Evolutionary conservation across 2,797 vertebrate species (phyloP), one percentile per base, ranked within the genome.

Genomic region (Gymnoscopelus microlampas): DNA sequence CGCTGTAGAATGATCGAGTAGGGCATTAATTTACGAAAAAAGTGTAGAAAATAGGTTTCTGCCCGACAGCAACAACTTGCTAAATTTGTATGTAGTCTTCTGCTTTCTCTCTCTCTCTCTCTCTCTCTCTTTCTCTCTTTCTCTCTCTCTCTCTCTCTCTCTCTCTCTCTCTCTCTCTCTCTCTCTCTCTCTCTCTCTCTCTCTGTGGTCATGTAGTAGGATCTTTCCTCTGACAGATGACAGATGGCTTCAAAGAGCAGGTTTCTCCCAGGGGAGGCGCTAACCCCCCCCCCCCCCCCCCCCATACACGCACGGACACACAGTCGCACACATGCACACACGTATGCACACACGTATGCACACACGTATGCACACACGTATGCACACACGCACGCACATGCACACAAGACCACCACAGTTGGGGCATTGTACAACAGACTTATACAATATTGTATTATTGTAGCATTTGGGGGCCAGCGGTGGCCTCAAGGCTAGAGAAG

Each of bases 161-260:
- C n/a, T 70, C 49, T 79, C 63, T 58, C 56, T 35, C 56, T 35
- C 29, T 58, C 56, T 59, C 32, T 39, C 57, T 14, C 29, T 59
- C 56, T 59, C 12, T 39, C 58, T 39, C 6, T 71, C 53, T 65
- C 19, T 70, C 47, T 81, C 63, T 85, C 77, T 53, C 23, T 23
- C 56, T 73, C 68, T 67, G 5, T 15, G 50, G 50, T 15, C 50
- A 51, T 51, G 50, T 15, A 51, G 50, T 51, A 15, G 50, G 50
- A 13, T 14, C 9, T 15, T 51, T 15, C 14, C 48, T 51, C 50
- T 51, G 12, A 13, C n/a, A 51, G 3, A 13, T 71, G 71, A 56
- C 85, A 87, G 86, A 89, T 88, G 86, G 88, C 87, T 89, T 86
- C 86, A 88, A 86, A 89, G 73, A 71, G 35, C 78, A 78, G 80